phyloP scores from a whole-genome alignment of 2,113 vertebrate genomes.

The Paraplagusia blochii region DNA sequence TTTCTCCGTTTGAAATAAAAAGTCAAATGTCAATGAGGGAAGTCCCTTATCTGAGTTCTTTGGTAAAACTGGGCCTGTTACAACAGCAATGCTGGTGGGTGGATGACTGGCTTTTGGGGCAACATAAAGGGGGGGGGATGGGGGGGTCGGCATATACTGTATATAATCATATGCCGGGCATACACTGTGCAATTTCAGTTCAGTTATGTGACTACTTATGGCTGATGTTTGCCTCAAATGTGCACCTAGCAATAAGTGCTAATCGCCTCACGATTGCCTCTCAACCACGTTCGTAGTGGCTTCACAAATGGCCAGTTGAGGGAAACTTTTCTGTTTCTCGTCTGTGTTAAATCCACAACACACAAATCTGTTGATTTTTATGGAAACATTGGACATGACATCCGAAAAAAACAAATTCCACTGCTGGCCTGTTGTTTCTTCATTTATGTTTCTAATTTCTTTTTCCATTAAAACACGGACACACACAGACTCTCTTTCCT shows the following conservation, averaged over 20 bases:
- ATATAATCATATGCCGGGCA: too few relatives aligned
- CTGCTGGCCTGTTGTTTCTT: slow-evolving; percentile 59
- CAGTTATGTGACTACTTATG: too few relatives aligned
- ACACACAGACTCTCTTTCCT: slow-evolving; percentile 61
- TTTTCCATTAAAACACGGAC: slow-evolving; percentile 76
- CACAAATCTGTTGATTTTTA: slow-evolving; percentile 81
- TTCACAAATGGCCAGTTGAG: too few relatives aligned
- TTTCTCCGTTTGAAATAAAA: slow-evolving; percentile 6
- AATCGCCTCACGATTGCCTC: too few relatives aligned
- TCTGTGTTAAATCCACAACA: slow-evolving; percentile 22
- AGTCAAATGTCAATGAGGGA: slow-evolving; percentile 26
- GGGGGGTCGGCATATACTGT: too few relatives aligned
- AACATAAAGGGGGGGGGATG: not conserved
- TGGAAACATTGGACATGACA: slow-evolving; percentile 79
- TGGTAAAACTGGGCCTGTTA: not conserved
- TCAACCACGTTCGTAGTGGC: too few relatives aligned
- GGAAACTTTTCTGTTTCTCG: too few relatives aligned
- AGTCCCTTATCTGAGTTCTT: slow-evolving; percentile 33
- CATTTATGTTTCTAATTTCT: slow-evolving; percentile 67
- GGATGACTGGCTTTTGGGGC: slow-evolving; percentile 2
- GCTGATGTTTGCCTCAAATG: too few relatives aligned
- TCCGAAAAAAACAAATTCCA: slow-evolving; percentile 78
- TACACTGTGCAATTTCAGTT: too few relatives aligned
- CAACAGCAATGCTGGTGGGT: not conserved
- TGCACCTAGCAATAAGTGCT: too few relatives aligned